These are phyloP conservation scores for Gadopsis marmoratus DNA, from an alignment of 2,797 vertebrate genomes.

Conservation along the genomic window DNA sequence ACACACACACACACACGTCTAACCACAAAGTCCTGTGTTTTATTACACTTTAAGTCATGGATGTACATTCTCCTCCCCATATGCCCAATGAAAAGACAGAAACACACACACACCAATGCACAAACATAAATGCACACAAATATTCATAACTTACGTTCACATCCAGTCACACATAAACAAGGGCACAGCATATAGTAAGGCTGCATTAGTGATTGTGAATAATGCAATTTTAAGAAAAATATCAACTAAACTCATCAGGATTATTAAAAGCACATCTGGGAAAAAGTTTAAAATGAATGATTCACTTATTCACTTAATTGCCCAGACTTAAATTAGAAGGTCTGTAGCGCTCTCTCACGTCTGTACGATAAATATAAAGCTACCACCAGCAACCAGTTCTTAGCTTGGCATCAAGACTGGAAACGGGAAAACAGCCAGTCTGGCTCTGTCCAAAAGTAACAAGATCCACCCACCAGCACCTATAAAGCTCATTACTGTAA, in stretches of 20 bases:
- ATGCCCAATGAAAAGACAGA: not conserved
- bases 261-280: not conserved
- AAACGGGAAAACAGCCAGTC: not conserved
- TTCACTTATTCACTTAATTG: not conserved
- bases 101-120: not conserved
- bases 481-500: not conserved
- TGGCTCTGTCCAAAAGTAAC: not conserved
- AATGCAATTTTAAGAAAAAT: not conserved
- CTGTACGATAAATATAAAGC: not conserved
- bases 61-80: slow-evolving; percentile 5
- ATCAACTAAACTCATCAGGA: not conserved
- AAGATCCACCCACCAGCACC: too few species aligned
- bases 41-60: slow-evolving; percentile 14
- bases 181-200: not conserved
- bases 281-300: not conserved
- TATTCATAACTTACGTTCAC: not conserved
- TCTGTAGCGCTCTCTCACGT: not conserved
- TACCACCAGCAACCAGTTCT: not conserved
- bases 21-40: slow-evolving; percentile 6
- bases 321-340: not conserved
- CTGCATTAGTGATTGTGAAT: not conserved
- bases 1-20: not conserved
- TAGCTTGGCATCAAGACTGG: not conserved
- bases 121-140: slow-evolving; percentile 29
- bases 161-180: not conserved